Conservation (phyloP, 1,140 invertebrate genomes). For the Heliconius himera region DNA sequence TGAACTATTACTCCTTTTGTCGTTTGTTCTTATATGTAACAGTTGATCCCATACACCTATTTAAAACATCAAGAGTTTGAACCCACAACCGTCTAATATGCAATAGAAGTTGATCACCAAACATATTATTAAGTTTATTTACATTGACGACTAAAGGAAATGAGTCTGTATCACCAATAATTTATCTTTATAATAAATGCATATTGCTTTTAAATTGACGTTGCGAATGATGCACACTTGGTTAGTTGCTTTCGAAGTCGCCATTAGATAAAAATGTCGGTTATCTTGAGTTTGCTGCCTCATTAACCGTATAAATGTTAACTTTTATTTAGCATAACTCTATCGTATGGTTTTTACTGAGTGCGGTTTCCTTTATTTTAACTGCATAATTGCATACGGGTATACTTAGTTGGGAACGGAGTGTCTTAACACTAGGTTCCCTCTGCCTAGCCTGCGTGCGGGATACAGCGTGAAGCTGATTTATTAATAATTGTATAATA, state of each 20-base stretch:
- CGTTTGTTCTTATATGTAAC: too few relatives aligned
- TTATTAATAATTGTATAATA: too few relatives aligned
- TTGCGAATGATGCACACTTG: constrained; percentile 18
- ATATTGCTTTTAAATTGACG: constrained; percentile 30
- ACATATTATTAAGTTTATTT: constrained; percentile 1
- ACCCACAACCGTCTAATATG: too few relatives aligned
- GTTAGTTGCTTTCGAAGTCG: not conserved
- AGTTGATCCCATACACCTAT: too few relatives aligned
- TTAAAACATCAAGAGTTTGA: too few relatives aligned
- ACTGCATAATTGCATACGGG: not conserved
- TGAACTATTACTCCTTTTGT: too few relatives aligned
- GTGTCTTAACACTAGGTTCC: too few relatives aligned
- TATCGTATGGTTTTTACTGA: not conserved
- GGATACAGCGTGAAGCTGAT: too few relatives aligned
- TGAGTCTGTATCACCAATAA: constrained; percentile 15
- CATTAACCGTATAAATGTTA: not conserved
- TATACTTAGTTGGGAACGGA: too few relatives aligned
- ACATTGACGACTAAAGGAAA: constrained; percentile 18
- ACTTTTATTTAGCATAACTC: not conserved
- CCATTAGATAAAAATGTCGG: constrained; percentile 4
- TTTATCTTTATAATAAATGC: constrained; percentile 26
- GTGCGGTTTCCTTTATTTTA: not conserved
- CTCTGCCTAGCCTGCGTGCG: too few relatives aligned
- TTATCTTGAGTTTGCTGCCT: not conserved
- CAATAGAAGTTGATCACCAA: not conserved